These are phyloP conservation scores for Pollimyrus isidori DNA, from an alignment of 2,113 vertebrate genomes.

Conservation along the genomic window DNA sequence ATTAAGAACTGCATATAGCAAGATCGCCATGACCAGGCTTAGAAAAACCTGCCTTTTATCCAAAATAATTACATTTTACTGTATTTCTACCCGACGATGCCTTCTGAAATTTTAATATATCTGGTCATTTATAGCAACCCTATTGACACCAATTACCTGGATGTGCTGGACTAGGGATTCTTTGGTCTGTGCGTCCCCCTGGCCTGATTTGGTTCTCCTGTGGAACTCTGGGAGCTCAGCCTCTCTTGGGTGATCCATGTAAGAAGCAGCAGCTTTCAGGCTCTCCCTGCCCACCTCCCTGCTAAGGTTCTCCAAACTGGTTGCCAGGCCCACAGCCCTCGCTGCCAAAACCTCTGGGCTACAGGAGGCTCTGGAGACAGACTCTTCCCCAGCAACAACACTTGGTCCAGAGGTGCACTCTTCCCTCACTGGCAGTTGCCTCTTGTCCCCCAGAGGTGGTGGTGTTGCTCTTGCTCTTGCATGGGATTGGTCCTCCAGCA, in stretches of 20 bases:
- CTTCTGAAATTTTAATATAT: not conserved
- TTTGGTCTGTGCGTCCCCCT: constrained; percentile 14
- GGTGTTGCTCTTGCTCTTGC: constrained; percentile 6
- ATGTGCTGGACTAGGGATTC: constrained; percentile 66
- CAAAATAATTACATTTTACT: not conserved
- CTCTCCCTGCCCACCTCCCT: constrained; percentile 17
- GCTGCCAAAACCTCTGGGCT: constrained; percentile 1
- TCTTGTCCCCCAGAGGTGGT: constrained; percentile 16
- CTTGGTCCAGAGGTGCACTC: not conserved
- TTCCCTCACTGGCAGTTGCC: not conserved
- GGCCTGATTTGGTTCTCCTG: constrained; percentile 27
- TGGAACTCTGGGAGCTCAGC: constrained; percentile 30
- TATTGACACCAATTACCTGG: not conserved
- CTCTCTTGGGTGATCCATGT: constrained; percentile 43
- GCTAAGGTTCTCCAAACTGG: constrained; percentile 26
- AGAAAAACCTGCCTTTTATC: not conserved
- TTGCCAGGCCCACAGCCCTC: constrained; percentile 11
- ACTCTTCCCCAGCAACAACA: not conserved
- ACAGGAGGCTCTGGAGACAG: not conserved
- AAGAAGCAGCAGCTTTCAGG: constrained; percentile 31
- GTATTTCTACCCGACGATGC: not conserved
- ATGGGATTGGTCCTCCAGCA: constrained; percentile 24
- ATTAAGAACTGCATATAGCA: not conserved
- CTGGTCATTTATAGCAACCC: not conserved
- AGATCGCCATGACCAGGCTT: not conserved